Percentiles rank a stretch among this genome's conserved stretches.
Evolutionary conservation across 2,888 invertebrate genomes (phyloP).

Genomic region (Deilephila porcellus): DNA sequence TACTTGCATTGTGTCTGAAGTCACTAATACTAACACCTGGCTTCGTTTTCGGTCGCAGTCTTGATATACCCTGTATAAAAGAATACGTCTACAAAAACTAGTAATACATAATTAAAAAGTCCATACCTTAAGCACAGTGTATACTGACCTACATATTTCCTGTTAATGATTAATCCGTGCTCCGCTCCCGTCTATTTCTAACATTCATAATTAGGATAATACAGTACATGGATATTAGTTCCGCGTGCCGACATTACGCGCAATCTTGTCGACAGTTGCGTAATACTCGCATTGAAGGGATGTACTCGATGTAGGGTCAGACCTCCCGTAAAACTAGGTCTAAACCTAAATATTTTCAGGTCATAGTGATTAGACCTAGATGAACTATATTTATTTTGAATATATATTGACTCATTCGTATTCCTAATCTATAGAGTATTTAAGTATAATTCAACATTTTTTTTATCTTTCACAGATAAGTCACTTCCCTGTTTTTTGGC

Average conservation of each 20-base stretch:
- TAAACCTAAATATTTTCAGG: no score
- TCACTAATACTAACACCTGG: no score
- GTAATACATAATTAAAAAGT: not conserved
- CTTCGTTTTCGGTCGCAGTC: no score
- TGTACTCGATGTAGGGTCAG: not conserved
- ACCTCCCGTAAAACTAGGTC: not conserved
- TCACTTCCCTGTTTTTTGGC: no score
- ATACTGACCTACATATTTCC: not conserved
- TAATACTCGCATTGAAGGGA: constrained; percentile 23
- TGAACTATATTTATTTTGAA: no score
- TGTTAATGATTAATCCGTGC: not conserved
- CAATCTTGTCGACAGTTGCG: constrained; percentile 28
- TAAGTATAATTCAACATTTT: no score
- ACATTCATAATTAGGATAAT: not conserved
- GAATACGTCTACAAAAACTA: not conserved
- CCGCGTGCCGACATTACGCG: constrained; percentile 28
- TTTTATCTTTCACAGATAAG: no score
- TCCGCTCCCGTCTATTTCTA: not conserved
- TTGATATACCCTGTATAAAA: no score
- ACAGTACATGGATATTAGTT: constrained; percentile 18
- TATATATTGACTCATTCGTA: no score
- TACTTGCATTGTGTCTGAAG: no score
- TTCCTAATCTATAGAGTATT: no score
- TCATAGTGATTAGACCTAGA: no score
- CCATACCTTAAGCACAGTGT: not conserved